Evolutionary conservation across 2,113 vertebrate genomes (phyloP).

Genomic region (Mionectes macconnelli): DNA sequence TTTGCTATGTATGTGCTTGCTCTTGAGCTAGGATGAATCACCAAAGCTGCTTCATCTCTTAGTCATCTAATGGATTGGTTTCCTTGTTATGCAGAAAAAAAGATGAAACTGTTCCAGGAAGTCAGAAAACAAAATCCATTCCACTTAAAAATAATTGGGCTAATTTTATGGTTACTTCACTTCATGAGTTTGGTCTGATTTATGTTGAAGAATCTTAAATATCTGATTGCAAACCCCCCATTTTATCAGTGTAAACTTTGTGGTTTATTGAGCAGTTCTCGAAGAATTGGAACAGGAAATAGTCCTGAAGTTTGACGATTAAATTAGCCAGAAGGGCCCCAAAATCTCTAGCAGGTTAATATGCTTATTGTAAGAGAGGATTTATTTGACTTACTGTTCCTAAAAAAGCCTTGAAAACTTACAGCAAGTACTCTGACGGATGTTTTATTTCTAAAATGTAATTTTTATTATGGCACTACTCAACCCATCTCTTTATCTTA

Average conservation of each 20-base stretch:
- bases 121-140: not conserved
- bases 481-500: not conserved
- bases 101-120: not conserved
- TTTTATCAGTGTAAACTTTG: not conserved
- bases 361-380: not conserved
- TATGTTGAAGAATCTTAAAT: not conserved
- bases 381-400: not conserved
- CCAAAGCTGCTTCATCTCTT: not conserved
- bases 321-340: not conserved
- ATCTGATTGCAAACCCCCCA: accelerated
- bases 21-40: slow-evolving; percentile 7
- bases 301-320: not conserved
- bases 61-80: not conserved
- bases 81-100: not conserved
- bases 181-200: not conserved
- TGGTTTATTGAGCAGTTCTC: not conserved
- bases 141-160: not conserved
- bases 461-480: not conserved
- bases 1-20: not conserved
- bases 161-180: not conserved
- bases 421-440: not conserved
- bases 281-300: not conserved
- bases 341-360: not conserved
- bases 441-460: not conserved
- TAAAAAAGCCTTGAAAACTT: slow-evolving; percentile 9